Conservation (phyloP, 2,113 vertebrate species). For the Cricetomys ansorgei region DNA sequence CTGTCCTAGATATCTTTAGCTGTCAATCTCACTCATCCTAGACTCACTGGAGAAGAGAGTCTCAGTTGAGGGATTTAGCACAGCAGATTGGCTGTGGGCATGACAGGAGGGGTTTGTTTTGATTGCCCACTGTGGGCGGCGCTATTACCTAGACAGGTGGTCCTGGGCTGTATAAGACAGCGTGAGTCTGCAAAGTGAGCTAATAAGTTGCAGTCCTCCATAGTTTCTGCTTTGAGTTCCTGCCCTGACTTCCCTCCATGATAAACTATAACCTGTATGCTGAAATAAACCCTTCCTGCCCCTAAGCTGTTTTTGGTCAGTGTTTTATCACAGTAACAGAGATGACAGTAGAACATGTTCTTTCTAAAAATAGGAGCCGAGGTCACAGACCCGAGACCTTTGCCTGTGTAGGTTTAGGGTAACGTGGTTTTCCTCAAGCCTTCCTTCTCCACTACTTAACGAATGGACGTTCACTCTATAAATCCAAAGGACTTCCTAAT, state of each 20-base stretch:
- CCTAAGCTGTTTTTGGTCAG: background rate
- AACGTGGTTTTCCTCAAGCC: background rate
- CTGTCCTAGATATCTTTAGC: background rate
- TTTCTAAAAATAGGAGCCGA: background rate
- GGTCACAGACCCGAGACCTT: background rate
- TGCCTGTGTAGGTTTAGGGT: rapidly evolving
- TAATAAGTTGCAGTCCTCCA: background rate
- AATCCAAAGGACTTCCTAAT: background rate
- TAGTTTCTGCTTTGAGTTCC: background rate
- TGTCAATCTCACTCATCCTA: no score
- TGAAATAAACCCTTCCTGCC: background rate
- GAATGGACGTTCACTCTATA: background rate
- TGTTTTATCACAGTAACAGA: background rate
- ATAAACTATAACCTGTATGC: background rate
- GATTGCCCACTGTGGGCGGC: background rate
- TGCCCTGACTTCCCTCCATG: background rate
- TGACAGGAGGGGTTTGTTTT: no score
- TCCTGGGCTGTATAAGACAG: background rate
- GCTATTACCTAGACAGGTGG: background rate
- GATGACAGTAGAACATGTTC: background rate
- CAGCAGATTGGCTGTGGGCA: background rate
- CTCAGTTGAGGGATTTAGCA: background rate
- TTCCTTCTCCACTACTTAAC: background rate
- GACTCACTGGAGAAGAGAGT: background rate
- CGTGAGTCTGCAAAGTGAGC: background rate